Evolutionary conservation across 2,797 vertebrate genomes (phyloP).

Genomic region (Triplophysa bombifrons): DNA sequence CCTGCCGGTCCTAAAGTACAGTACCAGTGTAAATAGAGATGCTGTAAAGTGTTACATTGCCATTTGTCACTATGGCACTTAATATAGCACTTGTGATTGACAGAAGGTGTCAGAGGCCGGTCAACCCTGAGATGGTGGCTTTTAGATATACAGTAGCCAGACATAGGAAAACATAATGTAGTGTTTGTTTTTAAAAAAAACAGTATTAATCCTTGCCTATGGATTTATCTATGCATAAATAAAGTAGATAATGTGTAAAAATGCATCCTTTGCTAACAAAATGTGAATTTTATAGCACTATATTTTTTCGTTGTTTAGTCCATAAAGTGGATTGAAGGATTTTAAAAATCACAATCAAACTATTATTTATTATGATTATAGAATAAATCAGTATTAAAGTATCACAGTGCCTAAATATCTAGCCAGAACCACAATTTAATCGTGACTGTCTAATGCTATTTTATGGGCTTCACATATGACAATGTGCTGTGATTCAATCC

Average conservation of each 20-base stretch:
- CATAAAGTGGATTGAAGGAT: slow-evolving; percentile 25
- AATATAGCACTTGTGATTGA: slow-evolving; percentile 34
- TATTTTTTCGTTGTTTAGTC: neutral
- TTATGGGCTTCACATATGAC: slow-evolving; percentile 28
- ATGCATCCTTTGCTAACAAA: too few relatives aligned
- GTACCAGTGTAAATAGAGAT: slow-evolving; percentile 5
- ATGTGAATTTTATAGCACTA: neutral
- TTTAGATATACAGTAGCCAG: neutral
- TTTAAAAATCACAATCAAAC: slow-evolving; percentile 5
- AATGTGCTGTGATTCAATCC: slow-evolving; percentile 22
- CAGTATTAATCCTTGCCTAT: neutral
- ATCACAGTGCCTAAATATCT: slow-evolving; percentile 36
- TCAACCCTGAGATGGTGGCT: slow-evolving; percentile 13
- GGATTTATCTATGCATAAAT: neutral
- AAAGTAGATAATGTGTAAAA: neutral
- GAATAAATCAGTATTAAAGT: slow-evolving; percentile 31
- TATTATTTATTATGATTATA: slow-evolving; percentile 2
- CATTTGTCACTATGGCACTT: slow-evolving; percentile 20
- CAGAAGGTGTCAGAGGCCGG: slow-evolving; percentile 15
- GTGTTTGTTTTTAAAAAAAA: neutral
- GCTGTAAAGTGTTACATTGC: slow-evolving; percentile 10
- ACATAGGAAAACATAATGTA: neutral
- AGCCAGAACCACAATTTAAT: slow-evolving; percentile 17
- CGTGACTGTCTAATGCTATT: slow-evolving; percentile 2
- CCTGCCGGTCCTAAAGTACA: neutral